phyloP scores from a whole-genome alignment of 2,113 vertebrate species.

The Barbus barbus region DNA sequence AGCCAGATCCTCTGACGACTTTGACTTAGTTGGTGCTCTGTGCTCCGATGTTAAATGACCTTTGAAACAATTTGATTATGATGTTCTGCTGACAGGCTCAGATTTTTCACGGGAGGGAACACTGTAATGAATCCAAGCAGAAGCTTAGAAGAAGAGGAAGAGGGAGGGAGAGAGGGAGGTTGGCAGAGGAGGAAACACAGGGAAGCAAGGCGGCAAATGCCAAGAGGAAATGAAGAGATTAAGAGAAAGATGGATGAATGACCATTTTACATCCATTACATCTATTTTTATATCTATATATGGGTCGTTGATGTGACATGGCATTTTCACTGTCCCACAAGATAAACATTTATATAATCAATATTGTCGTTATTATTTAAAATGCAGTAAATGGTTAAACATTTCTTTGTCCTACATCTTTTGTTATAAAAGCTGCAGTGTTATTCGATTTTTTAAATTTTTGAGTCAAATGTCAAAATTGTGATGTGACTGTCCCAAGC shows the following conservation, averaged over 20 bases:
- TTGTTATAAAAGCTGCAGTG: too few species aligned
- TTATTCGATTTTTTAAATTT: too few species aligned
- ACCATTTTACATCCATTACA: too few species aligned
- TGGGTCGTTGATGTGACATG: too few species aligned
- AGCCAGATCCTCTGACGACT: slow-evolving; percentile 70
- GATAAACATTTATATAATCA: too few species aligned
- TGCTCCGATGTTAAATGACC: slow-evolving; percentile 79
- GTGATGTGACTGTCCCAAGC: too few species aligned
- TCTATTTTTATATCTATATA: too few species aligned
- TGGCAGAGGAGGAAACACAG: not conserved
- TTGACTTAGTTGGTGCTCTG: slow-evolving; percentile 73
- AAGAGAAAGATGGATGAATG: not conserved
- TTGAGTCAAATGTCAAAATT: too few species aligned
- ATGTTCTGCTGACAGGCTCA: slow-evolving; percentile 75
- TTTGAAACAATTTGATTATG: slow-evolving; percentile 83
- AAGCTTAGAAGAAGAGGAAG: slow-evolving; percentile 56
- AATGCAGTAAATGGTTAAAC: too few species aligned
- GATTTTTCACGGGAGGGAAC: slow-evolving; percentile 74
- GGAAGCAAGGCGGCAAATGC: not conserved
- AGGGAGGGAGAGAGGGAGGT: not conserved
- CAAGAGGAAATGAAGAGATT: not conserved
- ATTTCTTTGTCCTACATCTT: too few species aligned
- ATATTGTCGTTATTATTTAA: too few species aligned
- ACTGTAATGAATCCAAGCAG: slow-evolving; percentile 76
- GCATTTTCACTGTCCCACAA: too few species aligned